phyloP scores from a whole-genome alignment of 2,797 vertebrate species.

The Tympanoctomys barrerae region DNA sequence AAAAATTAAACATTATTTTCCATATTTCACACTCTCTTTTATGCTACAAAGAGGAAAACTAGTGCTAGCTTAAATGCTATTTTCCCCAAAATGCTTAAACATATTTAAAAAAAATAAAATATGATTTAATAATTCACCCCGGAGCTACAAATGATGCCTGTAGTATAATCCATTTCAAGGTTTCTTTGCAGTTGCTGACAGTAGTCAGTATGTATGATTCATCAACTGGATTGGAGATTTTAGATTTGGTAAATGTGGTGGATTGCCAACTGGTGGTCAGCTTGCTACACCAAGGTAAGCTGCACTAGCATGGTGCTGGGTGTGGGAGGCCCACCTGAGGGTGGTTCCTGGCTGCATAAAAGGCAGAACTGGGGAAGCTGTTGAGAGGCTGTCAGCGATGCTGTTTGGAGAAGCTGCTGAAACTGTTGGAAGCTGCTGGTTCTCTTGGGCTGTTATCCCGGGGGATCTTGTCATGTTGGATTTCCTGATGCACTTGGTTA shows the following conservation, averaged over 20 bases:
- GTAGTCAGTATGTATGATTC: not conserved
- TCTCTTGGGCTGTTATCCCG: too few species aligned
- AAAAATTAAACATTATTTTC: not conserved
- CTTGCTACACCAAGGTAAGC: too few species aligned
- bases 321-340: too few species aligned
- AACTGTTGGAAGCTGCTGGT: too few species aligned
- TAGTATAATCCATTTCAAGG: not conserved
- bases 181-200: not conserved
- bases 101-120: constrained; percentile 6
- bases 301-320: too few species aligned
- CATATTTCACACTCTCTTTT: not conserved
- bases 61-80: not conserved
- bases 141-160: not conserved
- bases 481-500: too few species aligned
- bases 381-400: too few species aligned
- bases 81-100: not conserved
- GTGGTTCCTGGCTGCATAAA: too few species aligned
- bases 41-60: not conserved
- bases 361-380: too few species aligned
- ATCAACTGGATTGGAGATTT: not conserved
- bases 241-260: not conserved
- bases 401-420: too few species aligned
- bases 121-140: not conserved
- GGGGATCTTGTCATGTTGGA: too few species aligned
- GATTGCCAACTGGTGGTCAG: too few species aligned